These are phyloP conservation scores for Rhinopomastus cyanomelas DNA, from an alignment of 2,113 vertebrate genomes.

Conservation along the genomic window DNA sequence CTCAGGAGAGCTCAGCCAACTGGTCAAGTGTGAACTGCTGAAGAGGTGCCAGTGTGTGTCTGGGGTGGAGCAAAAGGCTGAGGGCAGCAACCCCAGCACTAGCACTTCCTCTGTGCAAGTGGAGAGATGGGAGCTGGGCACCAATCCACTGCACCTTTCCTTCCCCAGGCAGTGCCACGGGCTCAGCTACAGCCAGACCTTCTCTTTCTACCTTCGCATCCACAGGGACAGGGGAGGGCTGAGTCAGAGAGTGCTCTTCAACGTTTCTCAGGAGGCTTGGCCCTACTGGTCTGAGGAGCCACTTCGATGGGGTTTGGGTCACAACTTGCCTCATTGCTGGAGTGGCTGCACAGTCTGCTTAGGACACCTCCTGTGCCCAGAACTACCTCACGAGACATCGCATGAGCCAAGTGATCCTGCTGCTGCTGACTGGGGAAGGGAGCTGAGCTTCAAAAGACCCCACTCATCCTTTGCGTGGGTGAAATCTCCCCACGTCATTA, in stretches of 20 bases:
- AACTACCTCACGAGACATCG: background rate
- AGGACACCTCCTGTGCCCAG: background rate
- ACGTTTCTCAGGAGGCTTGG: background rate
- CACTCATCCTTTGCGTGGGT: background rate
- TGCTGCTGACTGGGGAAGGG: background rate
- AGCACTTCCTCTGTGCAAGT: background rate
- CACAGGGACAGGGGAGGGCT: background rate
- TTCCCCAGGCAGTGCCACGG: background rate
- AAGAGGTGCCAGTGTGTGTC: background rate
- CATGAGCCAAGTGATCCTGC: background rate
- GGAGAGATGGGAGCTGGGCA: background rate
- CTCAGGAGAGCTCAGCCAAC: too few relatives aligned
- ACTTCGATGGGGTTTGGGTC: background rate
- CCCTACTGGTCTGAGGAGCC: background rate
- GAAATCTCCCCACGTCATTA: background rate
- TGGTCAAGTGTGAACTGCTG: too few relatives aligned
- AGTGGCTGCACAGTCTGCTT: background rate
- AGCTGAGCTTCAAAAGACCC: background rate
- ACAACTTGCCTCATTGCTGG: background rate
- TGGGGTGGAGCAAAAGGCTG: background rate
- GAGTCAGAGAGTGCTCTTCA: background rate
- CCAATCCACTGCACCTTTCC: accelerated
- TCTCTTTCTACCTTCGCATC: background rate
- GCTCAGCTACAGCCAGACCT: background rate
- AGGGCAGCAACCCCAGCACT: background rate